Base-by-base conservation (phyloP, 2,113 vertebrate genomes). In the Spheniscus mendiculus region DNA sequence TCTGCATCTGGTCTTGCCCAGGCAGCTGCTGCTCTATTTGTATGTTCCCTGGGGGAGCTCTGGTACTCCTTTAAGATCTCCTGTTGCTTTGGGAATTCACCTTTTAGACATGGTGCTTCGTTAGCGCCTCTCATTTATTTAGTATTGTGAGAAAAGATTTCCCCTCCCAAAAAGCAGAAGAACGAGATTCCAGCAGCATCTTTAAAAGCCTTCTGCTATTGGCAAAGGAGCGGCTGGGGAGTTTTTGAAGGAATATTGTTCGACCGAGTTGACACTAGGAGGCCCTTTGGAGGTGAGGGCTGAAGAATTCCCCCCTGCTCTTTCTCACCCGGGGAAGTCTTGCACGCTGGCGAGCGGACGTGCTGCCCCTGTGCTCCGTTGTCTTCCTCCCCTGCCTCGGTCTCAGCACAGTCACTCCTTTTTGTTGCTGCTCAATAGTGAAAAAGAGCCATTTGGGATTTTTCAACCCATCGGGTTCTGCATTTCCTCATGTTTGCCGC, bases 21-120 rank as follows among this genome's bases (percentile, higher is more conserved):
- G 87, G 56, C 92, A 97, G 89, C 95, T 93, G 84, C 91, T 95
- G 53, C 88, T 90, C 78, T 92, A 49, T 97, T 91, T 95, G 84
- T 88, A 38, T 87, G 94, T 95, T 95, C 95, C 89, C 87, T 81
- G 82, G 55, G 89, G 74, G 76, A 84, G 83, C 85, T 93, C 87
- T 83, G 82, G 84, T 95, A 62, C 76, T 88, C 91, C 80, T 89
- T 82, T 92, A 92, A 94, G 73, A 89, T 90, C 91, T 97, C 95
- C 93, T 85, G 83, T 97, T 97, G 87, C 95, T 96, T 89, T 95
- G 96, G 91, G 95, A 97, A 97, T 97, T 97, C 95, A 97, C 96
- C 93, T 97, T 96, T 96, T 50, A 97, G 88, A 90, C 94, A 50
- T 91, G 81, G 93, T 91, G 84, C 86, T 97, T 97, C 92, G 90